Evolutionary conservation across 2,888 invertebrate species (phyloP).

Genomic region (Copidosoma aretas): DNA sequence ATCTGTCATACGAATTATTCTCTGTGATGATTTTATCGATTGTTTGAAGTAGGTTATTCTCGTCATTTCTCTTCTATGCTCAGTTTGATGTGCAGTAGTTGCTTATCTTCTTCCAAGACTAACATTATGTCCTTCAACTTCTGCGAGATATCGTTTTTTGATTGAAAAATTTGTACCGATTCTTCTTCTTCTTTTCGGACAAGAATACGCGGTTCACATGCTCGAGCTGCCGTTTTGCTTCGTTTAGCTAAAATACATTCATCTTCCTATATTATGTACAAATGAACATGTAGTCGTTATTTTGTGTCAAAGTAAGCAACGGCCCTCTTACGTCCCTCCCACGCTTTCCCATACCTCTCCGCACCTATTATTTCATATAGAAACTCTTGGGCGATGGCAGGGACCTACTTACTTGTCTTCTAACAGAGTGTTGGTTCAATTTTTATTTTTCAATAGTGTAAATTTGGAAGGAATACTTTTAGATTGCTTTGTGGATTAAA

Average conservation of each 20-base stretch:
- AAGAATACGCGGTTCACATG: constrained; percentile 60
- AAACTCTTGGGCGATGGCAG: too few species aligned
- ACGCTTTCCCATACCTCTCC: too few species aligned
- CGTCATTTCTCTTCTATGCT: constrained; percentile 54
- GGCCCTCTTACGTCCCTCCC: too few species aligned
- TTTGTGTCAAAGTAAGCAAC: too few species aligned
- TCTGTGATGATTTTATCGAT: constrained; percentile 72
- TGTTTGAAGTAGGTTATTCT: constrained; percentile 65
- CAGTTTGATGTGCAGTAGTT: constrained; percentile 54
- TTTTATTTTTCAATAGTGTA: too few species aligned
- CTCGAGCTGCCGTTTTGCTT: constrained; percentile 59
- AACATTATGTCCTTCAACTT: constrained; percentile 58
- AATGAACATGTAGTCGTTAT: too few species aligned
- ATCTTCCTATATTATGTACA: too few species aligned
- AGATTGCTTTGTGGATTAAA: too few species aligned
- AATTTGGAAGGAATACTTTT: too few species aligned
- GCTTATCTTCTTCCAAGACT: constrained; percentile 57
- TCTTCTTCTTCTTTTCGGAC: constrained; percentile 60
- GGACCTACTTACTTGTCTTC: too few species aligned
- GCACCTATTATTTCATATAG: too few species aligned
- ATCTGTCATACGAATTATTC: constrained; percentile 78
- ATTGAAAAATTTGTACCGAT: constrained; percentile 54
- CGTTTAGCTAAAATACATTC: constrained; percentile 59
- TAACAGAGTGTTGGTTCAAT: too few species aligned
- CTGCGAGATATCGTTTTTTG: constrained; percentile 55